phyloP scores from a whole-genome alignment of 2,888 invertebrate species.

The Onthophagus sagittarius region DNA sequence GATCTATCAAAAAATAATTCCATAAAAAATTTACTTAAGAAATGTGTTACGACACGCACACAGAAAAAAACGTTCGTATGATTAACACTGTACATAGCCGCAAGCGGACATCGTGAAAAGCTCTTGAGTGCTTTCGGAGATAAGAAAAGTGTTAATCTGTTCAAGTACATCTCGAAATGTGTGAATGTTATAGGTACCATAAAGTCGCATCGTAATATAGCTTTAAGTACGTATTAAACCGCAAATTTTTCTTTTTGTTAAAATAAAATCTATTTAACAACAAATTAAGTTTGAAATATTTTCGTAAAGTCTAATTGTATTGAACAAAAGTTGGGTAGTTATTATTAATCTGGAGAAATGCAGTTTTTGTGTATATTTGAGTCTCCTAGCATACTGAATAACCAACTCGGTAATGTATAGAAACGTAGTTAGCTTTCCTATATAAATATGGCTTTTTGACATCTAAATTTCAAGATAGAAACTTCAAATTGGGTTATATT shows the following conservation, averaged over 20 bases:
- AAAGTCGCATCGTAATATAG: neutral
- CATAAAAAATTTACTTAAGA: neutral
- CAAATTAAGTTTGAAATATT: too few species aligned
- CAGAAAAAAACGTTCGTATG: neutral
- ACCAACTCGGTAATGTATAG: too few species aligned
- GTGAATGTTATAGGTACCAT: neutral
- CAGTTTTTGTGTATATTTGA: too few species aligned
- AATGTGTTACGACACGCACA: neutral
- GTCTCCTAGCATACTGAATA: too few species aligned
- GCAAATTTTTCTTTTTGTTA: neutral
- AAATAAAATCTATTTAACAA: too few species aligned
- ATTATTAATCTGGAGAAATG: too few species aligned
- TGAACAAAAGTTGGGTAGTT: too few species aligned
- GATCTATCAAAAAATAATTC: neutral
- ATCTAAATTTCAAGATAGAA: too few species aligned
- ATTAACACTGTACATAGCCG: neutral
- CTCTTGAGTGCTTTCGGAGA: neutral
- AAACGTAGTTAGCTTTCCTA: too few species aligned
- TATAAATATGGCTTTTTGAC: too few species aligned
- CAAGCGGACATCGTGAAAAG: neutral
- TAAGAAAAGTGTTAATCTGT: neutral
- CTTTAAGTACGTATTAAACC: neutral
- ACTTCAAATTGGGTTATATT: too few species aligned
- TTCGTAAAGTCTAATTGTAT: too few species aligned
- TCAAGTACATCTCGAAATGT: neutral